Conservation (phyloP, 2,113 vertebrate species). For the Aleadryas rufinucha region DNA sequence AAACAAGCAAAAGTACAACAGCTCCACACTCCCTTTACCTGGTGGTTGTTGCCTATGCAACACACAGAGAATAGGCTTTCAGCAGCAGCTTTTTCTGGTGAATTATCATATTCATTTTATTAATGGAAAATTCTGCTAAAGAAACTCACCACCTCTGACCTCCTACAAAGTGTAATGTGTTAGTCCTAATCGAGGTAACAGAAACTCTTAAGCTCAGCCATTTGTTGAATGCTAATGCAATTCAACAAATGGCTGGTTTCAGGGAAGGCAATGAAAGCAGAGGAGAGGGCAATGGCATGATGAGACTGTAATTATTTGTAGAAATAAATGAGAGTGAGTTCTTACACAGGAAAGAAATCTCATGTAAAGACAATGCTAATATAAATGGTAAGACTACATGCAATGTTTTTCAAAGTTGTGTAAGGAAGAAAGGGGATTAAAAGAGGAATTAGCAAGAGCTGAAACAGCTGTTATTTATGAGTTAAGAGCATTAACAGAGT, state of each 20-base stretch:
- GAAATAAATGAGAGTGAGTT: background rate
- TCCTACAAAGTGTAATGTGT: background rate
- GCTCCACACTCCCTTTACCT: background rate
- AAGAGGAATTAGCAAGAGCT: slow-evolving; percentile 30
- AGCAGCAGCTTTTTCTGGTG: background rate
- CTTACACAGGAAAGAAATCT: background rate
- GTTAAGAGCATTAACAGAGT: slow-evolving; percentile 33
- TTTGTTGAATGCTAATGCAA: slow-evolving; percentile 37
- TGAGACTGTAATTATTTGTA: slow-evolving; percentile 24
- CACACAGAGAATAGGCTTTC: background rate
- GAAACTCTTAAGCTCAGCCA: slow-evolving; percentile 12
- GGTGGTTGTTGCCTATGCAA: background rate
- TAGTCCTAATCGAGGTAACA: background rate
- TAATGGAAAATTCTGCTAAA: background rate
- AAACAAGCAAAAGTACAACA: background rate
- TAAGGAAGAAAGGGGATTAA: slow-evolving; percentile 29
- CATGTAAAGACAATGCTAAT: background rate
- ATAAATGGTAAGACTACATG: background rate
- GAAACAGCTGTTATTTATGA: slow-evolving; percentile 3
- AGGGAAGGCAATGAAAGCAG: background rate
- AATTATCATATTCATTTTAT: background rate
- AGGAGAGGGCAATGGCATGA: background rate
- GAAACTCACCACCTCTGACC: background rate
- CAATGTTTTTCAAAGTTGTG: background rate
- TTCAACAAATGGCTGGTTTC: slow-evolving; percentile 1